These are phyloP conservation scores for Actinostola sp. DNA, from an alignment of 92 coral and sea anemone genomes.

Conservation along the genomic window DNA sequence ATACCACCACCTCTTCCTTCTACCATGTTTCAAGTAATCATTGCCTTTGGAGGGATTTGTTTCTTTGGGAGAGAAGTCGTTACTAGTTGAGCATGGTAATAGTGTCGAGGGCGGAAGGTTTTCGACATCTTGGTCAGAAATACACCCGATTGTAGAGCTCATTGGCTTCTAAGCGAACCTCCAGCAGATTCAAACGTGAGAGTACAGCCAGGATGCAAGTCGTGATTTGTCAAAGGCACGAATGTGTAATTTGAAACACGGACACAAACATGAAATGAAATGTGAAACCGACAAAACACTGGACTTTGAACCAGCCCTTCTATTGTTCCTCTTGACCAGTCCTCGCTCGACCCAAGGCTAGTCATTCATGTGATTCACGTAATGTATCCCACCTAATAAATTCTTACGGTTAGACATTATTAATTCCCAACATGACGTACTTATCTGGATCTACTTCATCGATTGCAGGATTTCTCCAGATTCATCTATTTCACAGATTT, in stretches of 20 bases:
- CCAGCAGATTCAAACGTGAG: slow-evolving; percentile 3
- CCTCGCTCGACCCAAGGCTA: background rate
- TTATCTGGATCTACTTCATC: too few relatives aligned
- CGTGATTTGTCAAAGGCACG: slow-evolving; percentile 5
- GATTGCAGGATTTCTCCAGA: too few relatives aligned
- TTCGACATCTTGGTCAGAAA: slow-evolving; percentile 32
- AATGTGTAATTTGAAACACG: slow-evolving; percentile 16
- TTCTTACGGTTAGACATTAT: too few relatives aligned
- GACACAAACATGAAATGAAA: slow-evolving; percentile 10
- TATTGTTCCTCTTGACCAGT: slow-evolving; percentile 16
- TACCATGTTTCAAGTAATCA: slow-evolving; percentile 59
- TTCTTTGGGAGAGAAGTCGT: background rate
- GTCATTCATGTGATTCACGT: background rate
- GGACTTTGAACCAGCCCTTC: slow-evolving; percentile 40
- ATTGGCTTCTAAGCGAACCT: slow-evolving; percentile 28
- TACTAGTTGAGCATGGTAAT: slow-evolving; percentile 14
- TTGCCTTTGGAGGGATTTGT: slow-evolving; percentile 36
- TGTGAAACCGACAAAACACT: slow-evolving; percentile 12
- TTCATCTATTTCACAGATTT: too few relatives aligned
- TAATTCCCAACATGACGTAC: too few relatives aligned
- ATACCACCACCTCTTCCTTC: slow-evolving; percentile 83
- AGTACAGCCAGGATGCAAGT: slow-evolving; percentile 27
- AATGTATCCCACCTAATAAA: too few relatives aligned
- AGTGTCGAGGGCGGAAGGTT: slow-evolving; percentile 38
- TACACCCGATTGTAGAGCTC: slow-evolving; percentile 24